Conservation (phyloP, 2,888 invertebrate genomes). For the Ichneumon xanthorius region DNA sequence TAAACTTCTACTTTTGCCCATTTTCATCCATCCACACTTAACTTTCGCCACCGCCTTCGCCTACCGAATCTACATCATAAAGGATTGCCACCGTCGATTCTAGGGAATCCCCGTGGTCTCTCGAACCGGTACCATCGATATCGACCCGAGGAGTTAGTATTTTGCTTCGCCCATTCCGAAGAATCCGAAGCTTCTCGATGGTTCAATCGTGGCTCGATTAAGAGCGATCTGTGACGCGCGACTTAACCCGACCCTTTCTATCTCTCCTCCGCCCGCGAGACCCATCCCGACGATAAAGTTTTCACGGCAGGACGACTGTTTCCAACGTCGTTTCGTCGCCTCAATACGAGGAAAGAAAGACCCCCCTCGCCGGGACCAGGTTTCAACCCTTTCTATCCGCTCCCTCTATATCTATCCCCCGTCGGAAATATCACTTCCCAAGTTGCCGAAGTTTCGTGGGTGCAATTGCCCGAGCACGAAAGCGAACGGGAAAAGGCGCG, state of each 20-base stretch:
- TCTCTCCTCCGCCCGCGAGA: conserved; percentile 7
- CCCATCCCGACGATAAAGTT: conserved; percentile 45
- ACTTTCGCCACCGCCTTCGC: neutral
- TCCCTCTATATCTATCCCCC: conserved; percentile 36
- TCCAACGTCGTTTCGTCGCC: conserved; percentile 51
- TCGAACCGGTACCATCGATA: neutral
- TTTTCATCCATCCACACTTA: conserved; percentile 9
- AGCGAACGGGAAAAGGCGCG: conserved; percentile 38
- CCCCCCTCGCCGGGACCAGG: neutral
- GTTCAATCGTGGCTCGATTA: conserved; percentile 56
- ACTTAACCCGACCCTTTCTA: conserved; percentile 6
- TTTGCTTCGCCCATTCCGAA: conserved; percentile 17
- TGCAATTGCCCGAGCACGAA: conserved; percentile 32
- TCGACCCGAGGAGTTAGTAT: conserved; percentile 1
- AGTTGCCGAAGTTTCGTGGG: conserved; percentile 46
- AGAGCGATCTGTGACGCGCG: conserved; percentile 41
- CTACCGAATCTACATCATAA: conserved; percentile 60
- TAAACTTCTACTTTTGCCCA: conserved; percentile 32
- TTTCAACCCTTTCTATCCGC: neutral
- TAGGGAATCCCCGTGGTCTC: conserved; percentile 21
- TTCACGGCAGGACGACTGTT: conserved; percentile 49
- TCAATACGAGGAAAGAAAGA: conserved; percentile 22
- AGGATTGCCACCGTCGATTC: conserved; percentile 39
- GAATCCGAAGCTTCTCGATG: conserved; percentile 30
- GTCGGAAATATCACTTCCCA: conserved; percentile 63